A percentile compares a stretch with the other conserved stretches of the same genome.
phyloP scores from a whole-genome alignment of 2,113 vertebrate species.

The Bubalus kerabau region DNA sequence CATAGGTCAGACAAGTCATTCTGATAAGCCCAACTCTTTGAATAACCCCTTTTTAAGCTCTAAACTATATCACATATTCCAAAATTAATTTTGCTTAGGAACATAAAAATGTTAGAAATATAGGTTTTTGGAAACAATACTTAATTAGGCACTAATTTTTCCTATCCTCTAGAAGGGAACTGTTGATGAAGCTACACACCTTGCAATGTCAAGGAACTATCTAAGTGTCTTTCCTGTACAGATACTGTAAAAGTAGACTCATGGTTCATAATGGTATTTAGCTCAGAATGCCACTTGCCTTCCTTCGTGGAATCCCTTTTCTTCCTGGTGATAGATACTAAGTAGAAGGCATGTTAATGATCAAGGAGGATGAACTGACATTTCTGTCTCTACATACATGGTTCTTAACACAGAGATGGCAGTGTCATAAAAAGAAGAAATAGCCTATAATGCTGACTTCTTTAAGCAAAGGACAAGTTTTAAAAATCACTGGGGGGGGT shows the following conservation, averaged over 20 bases:
- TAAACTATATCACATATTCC: background rate
- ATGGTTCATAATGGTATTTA: background rate
- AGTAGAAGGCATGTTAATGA: background rate
- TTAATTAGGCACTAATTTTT: background rate
- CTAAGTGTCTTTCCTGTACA: background rate
- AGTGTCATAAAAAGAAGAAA: background rate
- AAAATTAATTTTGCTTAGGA: background rate
- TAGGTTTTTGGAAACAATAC: background rate
- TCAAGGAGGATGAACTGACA: background rate
- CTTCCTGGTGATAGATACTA: background rate
- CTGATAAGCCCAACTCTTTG: background rate
- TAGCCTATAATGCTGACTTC: background rate
- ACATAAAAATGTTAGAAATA: background rate
- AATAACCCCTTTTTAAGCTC: background rate
- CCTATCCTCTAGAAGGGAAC: background rate
- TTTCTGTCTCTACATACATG: background rate
- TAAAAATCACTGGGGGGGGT: background rate
- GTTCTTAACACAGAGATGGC: background rate
- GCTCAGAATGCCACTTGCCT: background rate
- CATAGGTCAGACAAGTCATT: background rate
- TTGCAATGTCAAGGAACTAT: background rate
- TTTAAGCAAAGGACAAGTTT: background rate
- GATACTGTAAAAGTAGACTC: background rate
- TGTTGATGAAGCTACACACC: background rate
- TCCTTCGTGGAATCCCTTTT: background rate